Percentiles rank a stretch among this genome's conserved stretches.
Evolutionary conservation across 2,797 vertebrate species (phyloP).

Genomic region (Myotis findleyi): DNA sequence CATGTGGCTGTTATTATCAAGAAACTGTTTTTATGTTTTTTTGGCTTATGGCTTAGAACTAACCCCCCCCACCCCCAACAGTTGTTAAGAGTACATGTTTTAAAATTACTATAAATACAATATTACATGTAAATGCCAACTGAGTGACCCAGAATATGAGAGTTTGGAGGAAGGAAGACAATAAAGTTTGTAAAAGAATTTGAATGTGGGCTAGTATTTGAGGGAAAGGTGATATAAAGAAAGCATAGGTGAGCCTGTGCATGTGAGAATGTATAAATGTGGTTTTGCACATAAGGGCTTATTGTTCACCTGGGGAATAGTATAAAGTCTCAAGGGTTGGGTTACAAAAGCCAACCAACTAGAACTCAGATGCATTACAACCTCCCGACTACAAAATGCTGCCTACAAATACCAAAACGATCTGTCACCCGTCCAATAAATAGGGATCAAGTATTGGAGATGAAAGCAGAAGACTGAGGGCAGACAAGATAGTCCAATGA

Average conservation of each 20-base stretch:
- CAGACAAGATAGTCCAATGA: background rate
- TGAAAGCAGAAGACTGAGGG: background rate
- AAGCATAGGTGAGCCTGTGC: background rate
- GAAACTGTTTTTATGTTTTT: background rate
- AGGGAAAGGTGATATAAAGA: background rate
- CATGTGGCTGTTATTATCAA: background rate
- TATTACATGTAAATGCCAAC: background rate
- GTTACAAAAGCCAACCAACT: background rate
- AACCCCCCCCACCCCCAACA: background rate
- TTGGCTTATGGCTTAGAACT: background rate
- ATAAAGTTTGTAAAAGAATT: background rate
- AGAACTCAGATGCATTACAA: background rate
- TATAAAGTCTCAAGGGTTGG: background rate
- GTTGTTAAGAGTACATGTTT: slow-evolving; percentile 20
- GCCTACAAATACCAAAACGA: background rate
- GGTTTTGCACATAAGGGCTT: background rate
- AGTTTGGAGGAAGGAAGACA: background rate
- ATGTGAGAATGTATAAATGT: background rate
- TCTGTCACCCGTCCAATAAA: background rate
- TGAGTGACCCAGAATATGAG: background rate
- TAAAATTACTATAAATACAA: background rate
- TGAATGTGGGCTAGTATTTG: background rate
- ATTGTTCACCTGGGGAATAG: background rate
- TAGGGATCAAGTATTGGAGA: background rate
- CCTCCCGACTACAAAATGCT: background rate